Base-by-base conservation (phyloP, 2,888 invertebrate genomes). In the Matsumyia berberina region DNA sequence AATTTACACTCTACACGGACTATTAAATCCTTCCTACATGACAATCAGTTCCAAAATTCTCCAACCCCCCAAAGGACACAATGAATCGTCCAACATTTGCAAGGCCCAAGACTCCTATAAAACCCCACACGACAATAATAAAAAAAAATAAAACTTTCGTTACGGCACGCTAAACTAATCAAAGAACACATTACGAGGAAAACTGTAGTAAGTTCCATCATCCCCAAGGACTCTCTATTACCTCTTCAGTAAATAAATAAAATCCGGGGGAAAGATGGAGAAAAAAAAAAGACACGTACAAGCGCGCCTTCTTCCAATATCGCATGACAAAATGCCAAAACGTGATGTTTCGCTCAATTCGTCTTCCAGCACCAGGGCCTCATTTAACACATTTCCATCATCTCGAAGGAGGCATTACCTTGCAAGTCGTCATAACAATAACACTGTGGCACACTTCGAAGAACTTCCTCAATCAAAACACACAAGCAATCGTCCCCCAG, bases 301-400 rank as follows among this genome's bases (percentile, higher is more conserved):
- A 46, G 9, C 24, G 15, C 33, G 37, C n/a, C 24, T n/a, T 8
- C 15, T 11, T 51, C 15, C 51, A 51, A 76, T 77, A 67, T 24
- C 33, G 42, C 17, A 31, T 58, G 58, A 31, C 51, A 60, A 58
- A 67, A 70, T 29, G 46, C 58, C n/a, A 8, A 46, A 64, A 70
- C 70, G 78, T 78, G 78, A 70, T 64, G 33, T 49, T 77, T 70
- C 29, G 8, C 15, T 31, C 33, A 44, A 70, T 78, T 62, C 55
- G 29, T 53, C 35, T 24, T 4, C 4, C 37, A 8, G 35, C 31
- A 33, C 35, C 5, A 4, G 9, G 11, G 29, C 51, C 42, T 42
- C 15, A 19, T 33, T 66, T 39, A 15, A 17, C 19, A n/a, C 57
- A 58, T 46, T 8, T 33, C 51, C 7, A 29, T 17, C 74, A 46